phyloP scores from a whole-genome alignment of 2,797 vertebrate species.

The Microctenopoma stevenorrisi region DNA sequence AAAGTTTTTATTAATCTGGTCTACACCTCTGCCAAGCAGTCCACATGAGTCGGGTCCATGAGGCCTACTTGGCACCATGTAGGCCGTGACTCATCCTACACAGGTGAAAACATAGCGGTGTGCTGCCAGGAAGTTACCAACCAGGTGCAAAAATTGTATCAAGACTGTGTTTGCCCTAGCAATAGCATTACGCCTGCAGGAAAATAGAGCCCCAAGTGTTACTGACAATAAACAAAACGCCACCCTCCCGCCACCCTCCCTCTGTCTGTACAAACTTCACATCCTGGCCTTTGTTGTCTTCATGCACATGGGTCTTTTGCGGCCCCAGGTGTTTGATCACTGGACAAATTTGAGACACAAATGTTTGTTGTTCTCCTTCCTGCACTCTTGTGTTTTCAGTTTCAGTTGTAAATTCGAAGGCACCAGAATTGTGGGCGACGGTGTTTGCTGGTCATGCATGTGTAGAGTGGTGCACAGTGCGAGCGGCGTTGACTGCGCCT shows the following conservation, averaged over 20 bases:
- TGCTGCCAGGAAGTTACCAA: not conserved
- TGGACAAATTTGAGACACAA: conserved; percentile 7
- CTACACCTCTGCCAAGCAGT: no score
- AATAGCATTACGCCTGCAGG: not conserved
- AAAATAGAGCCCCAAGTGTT: conserved; percentile 3
- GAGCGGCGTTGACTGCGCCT: not conserved
- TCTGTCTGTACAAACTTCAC: not conserved
- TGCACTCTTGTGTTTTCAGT: not conserved
- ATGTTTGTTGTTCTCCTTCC: not conserved
- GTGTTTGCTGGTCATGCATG: not conserved
- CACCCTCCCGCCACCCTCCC: not conserved
- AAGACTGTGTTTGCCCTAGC: not conserved
- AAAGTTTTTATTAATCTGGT: no score
- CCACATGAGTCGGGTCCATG: no score
- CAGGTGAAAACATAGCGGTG: not conserved
- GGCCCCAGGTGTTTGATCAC: conserved; percentile 19
- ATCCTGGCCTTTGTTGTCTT: conserved; percentile 16
- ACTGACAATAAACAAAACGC: conserved; percentile 38
- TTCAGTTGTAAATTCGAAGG: not conserved
- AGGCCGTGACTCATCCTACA: no score
- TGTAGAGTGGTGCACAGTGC: conserved; percentile 6
- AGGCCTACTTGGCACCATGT: no score
- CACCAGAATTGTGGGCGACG: not conserved
- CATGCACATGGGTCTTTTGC: conserved; percentile 13
- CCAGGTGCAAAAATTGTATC: not conserved